Base-by-base conservation (phyloP, 2,113 vertebrate genomes). In the Festucalex cinctus region DNA sequence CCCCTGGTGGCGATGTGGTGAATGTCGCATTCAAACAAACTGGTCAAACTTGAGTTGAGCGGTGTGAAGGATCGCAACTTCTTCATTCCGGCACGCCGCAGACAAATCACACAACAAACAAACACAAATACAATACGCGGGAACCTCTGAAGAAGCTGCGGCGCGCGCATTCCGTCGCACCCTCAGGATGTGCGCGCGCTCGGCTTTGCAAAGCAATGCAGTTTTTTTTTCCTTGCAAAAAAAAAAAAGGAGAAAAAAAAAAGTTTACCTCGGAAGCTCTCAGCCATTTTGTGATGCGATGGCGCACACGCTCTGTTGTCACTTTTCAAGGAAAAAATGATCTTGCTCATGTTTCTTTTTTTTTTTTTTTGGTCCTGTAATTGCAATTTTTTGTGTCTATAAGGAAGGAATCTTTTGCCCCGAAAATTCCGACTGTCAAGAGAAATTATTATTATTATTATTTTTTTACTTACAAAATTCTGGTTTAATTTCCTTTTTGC, bases 251-350 rank as follows among this genome's bases (percentile, higher is more conserved):
- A 75, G n/a, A n/a, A n/a, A n/a, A n/a, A n/a, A n/a, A 83, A 82
- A 84, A 85, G 79, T 87, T 86, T 90, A 90, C 89, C 89, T 89
- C 89, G 73, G 85, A 77, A 88, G 84, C 84, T 82, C 71, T 85
- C 86, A 89, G 87, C 86, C 89, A 90, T 89, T 84, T 79, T 78
- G 77, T 70, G 86, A 77, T 75, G 81, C 75, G 80, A 76, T 66
- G 60, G 54, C 74, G 75, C 75, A 57, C 66, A 68, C 73, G 74
- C 77, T 73, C 78, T 79, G 69, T 76, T 63, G 61, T 75, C 60
- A 70, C 44, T 76, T 68, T 68, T 65, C 67, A 77, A 77, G 83
- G 81, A 82, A 82, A 81, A 83, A 81, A 78, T 77, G 59, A 16
- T 44, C 16, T 44, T 17, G 3, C 0, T 17, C 5, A 14, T 44